Evolutionary conservation across 2,888 invertebrate genomes (phyloP).

Genomic region (Orchesellides sinensis): DNA sequence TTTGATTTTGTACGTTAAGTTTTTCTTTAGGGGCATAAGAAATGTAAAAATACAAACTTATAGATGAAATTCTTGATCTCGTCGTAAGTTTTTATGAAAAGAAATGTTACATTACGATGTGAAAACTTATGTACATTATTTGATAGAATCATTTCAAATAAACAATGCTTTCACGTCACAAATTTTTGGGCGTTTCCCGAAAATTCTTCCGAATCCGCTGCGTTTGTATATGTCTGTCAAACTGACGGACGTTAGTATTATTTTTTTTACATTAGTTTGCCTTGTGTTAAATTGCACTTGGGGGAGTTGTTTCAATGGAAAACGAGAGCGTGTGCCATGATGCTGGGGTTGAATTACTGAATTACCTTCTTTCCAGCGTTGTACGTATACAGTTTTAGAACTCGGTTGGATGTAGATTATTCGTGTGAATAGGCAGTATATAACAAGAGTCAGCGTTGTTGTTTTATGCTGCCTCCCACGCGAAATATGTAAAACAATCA

Average conservation of each 20-base stretch:
- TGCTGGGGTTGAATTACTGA: neutral
- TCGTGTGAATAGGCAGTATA: neutral
- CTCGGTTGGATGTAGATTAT: neutral
- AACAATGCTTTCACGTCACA: neutral
- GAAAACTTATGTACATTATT: neutral
- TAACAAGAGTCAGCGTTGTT: neutral
- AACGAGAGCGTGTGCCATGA: conserved; percentile 10
- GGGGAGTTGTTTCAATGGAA: conserved; percentile 31
- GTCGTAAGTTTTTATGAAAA: too few relatives aligned
- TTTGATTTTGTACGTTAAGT: too few relatives aligned
- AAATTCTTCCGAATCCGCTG: conserved; percentile 19
- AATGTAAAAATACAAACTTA: too few relatives aligned
- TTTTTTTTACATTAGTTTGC: conserved; percentile 28
- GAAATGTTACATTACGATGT: too few relatives aligned
- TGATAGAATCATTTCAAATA: neutral
- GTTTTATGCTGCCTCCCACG: neutral
- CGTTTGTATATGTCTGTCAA: conserved; percentile 1
- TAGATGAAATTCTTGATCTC: too few relatives aligned
- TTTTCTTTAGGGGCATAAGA: too few relatives aligned
- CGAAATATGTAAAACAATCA: too few relatives aligned
- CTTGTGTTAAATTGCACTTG: conserved; percentile 14
- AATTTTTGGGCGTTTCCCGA: conserved; percentile 46
- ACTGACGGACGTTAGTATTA: conserved; percentile 2
- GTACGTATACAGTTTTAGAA: neutral
- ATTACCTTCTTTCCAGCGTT: neutral